These are phyloP conservation scores for Glaucopsyche alexis DNA, from an alignment of 2,888 invertebrate genomes.

Conservation along the genomic window DNA sequence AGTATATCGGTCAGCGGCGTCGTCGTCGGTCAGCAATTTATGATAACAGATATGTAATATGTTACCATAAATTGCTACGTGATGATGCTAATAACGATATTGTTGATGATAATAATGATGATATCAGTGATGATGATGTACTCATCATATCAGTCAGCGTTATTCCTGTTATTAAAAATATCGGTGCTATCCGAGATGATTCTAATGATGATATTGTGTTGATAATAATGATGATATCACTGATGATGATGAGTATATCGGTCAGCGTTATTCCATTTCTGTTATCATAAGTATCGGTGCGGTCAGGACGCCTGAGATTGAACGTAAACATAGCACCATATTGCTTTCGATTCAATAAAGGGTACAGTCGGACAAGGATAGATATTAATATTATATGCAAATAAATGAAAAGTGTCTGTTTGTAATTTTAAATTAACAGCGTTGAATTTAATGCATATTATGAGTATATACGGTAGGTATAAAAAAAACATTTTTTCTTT, in stretches of 20 bases:
- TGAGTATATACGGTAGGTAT: too few species aligned
- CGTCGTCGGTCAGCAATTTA: too few species aligned
- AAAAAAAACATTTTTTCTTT: too few species aligned
- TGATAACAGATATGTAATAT: too few species aligned
- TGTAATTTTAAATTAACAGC: too few species aligned
- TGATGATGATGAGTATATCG: constrained; percentile 3
- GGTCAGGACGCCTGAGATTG: constrained; percentile 40
- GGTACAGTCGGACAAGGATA: background rate
- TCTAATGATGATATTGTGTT: background rate
- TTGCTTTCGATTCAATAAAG: constrained; percentile 34
- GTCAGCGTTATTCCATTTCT: constrained; percentile 30
- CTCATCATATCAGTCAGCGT: background rate
- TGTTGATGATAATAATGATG: background rate
- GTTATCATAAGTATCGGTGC: constrained; percentile 37
- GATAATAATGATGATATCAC: background rate
- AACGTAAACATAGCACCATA: constrained; percentile 43
- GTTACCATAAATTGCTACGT: too few species aligned
- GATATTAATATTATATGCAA: background rate
- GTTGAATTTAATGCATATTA: too few species aligned
- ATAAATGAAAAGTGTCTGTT: too few species aligned
- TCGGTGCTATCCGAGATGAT: background rate
- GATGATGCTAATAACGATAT: background rate
- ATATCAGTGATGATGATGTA: background rate
- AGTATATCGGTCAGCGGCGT: too few species aligned
- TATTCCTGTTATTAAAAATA: too few species aligned